Evolutionary conservation across 2,888 invertebrate species (phyloP).

Genomic region (Nomada fucata): DNA sequence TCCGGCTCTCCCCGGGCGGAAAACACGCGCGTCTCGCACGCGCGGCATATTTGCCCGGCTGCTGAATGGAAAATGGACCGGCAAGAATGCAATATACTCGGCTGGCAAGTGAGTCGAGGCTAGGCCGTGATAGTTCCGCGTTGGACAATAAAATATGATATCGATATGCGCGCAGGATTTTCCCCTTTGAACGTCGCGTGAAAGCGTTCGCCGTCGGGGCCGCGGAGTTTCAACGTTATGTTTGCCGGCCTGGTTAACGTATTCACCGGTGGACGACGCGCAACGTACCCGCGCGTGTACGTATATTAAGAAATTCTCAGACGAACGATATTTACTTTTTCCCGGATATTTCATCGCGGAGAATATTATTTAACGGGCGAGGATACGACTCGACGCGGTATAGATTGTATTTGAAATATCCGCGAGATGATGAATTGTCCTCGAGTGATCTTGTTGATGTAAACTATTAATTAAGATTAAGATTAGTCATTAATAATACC

Average conservation of each 20-base stretch:
- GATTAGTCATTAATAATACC: no score
- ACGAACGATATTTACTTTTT: no score
- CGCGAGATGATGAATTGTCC: no score
- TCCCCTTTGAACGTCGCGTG: constrained; percentile 12
- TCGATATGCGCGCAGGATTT: constrained; percentile 16
- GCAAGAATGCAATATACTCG: constrained; percentile 58
- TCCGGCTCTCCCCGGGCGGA: constrained; percentile 38
- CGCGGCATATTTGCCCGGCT: constrained; percentile 34
- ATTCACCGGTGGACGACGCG: no score
- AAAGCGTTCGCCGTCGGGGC: not conserved
- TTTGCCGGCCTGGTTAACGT: not conserved
- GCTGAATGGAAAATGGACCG: constrained; percentile 40
- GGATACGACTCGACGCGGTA: no score
- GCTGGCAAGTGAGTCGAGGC: constrained; percentile 37
- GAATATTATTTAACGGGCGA: no score
- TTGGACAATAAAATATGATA: constrained; percentile 19
- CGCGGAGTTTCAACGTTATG: not conserved
- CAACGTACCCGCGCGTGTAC: no score
- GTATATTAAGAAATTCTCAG: no score
- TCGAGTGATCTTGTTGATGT: no score
- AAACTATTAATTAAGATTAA: no score
- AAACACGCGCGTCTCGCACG: constrained; percentile 30
- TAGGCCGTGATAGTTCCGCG: constrained; percentile 22
- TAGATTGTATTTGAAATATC: no score
- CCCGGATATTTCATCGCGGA: no score